A percentile compares a stretch with the other conserved stretches of the same genome.
Evolutionary conservation across 2,113 vertebrate genomes (phyloP).

Genomic region (Eudyptes chrysolophus): DNA sequence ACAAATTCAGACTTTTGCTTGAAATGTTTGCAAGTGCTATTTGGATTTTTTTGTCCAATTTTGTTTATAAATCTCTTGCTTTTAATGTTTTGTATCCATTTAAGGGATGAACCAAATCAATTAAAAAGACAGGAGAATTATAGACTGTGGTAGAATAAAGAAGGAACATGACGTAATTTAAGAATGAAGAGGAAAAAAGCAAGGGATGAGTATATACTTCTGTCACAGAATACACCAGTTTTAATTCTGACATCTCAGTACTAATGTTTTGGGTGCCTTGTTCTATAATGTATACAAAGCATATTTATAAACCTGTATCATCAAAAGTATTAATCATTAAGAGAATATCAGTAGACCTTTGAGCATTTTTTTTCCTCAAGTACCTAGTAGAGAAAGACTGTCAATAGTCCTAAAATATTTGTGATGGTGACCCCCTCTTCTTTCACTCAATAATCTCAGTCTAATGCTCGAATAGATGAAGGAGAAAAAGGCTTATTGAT

Average conservation of each 20-base stretch:
- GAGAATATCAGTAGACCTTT: neutral
- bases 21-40: neutral
- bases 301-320: neutral
- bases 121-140: neutral
- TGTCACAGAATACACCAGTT: neutral
- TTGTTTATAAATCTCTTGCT: neutral
- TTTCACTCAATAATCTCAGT: slow-evolving; percentile 52
- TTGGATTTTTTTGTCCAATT: neutral
- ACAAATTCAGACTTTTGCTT: neutral
- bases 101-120: neutral
- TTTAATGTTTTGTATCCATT: neutral
- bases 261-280: neutral
- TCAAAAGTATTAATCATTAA: neutral
- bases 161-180: neutral
- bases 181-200: neutral
- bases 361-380: neutral
- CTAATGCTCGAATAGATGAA: slow-evolving; percentile 55
- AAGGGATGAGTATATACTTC: neutral
- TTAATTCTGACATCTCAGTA: neutral
- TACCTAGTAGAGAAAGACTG: neutral
- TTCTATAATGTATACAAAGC: neutral
- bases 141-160: neutral
- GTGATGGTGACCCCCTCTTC: neutral
- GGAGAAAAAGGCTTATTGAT: slow-evolving; percentile 53
- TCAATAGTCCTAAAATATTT: slow-evolving; percentile 43